phyloP scores from a whole-genome alignment of 2,888 invertebrate genomes.

The Monochamus alternatus region DNA sequence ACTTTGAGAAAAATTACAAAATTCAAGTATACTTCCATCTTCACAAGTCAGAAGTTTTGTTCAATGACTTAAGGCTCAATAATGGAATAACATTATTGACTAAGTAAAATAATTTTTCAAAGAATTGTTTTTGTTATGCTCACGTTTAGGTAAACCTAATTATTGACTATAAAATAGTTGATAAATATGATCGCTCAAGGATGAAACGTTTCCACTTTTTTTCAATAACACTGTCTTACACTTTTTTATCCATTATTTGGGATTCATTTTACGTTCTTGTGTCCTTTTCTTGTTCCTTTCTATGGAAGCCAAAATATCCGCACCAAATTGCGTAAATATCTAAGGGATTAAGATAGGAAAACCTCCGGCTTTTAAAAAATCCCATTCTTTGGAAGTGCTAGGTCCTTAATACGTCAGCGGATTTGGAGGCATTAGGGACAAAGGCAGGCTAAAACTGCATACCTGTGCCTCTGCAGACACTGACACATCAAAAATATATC shows the following conservation, averaged over 20 bases:
- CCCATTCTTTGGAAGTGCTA: constrained; percentile 46
- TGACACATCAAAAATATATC: constrained; percentile 45
- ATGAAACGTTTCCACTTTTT: too few relatives aligned
- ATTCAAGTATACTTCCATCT: too few relatives aligned
- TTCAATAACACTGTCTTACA: too few relatives aligned
- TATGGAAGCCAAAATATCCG: background rate
- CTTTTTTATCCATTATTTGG: too few relatives aligned
- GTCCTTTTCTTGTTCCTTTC: background rate
- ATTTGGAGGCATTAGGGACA: constrained; percentile 39
- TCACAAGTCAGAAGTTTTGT: too few relatives aligned
- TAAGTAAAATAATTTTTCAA: background rate
- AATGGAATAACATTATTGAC: background rate
- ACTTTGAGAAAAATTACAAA: too few relatives aligned
- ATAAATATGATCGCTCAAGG: too few relatives aligned
- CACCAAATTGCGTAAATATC: constrained; percentile 30
- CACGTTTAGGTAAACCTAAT: too few relatives aligned
- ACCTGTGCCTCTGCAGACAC: constrained; percentile 26
- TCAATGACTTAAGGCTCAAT: too few relatives aligned
- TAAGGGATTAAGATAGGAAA: constrained; percentile 37
- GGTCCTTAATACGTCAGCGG: constrained; percentile 45
- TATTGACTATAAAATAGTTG: too few relatives aligned
- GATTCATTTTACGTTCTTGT: background rate
- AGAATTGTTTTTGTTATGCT: too few relatives aligned
- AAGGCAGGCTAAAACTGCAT: constrained; percentile 38
- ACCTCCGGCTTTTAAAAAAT: constrained; percentile 35